Evolutionary conservation across 92 coral and sea anemone genomes (phyloP), one percentile per base, ranked within the genome.

Genomic region (Virgularia gustaviana): DNA sequence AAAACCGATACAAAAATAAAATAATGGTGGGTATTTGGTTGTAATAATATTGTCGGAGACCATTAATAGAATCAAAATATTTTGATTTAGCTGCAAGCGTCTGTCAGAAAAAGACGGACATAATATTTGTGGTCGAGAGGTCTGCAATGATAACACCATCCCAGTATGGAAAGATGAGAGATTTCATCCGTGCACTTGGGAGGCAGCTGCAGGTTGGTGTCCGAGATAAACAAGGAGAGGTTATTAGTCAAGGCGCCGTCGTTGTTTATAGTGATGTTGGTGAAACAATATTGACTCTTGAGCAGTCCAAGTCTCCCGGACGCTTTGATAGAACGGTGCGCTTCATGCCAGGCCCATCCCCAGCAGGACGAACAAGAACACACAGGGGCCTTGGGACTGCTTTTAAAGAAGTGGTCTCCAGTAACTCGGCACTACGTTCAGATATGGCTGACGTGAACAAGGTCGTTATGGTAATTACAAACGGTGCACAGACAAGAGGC

Each of bases 361-460:
- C 66, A 7, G 41, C 27, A 31, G 66, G 66, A 9, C 43, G 43
- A 6, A 31, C 66, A 9, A 60, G 19, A 33, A 60, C 43, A 6
- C 66, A 60, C 43, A 12, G 66, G 19, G 66, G 66, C 19, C 19
- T 60, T 25, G 66, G 41, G 16, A 25, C 35, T 60, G 66, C 66
- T 31, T n/a, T 31, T n/a, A 33, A 33, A 36, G 43, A 60, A 15
- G 43, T 60, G 11, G 66, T 43, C 20, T 31, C 19, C 2, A 60
- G 16, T 10, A 25, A 33, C 9, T 39, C 66, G 16, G 66, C 41
- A 60, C 24, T 31, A 3, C 66, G 66, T 31, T 18, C 9, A 11
- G n/a, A 31, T 19, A 44, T 31, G 9, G 22, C 66, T 19, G 42
- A 31, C 35, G 66, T 60, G 31, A 31, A 60, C 38, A 60, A 60